A percentile compares a stretch with the other conserved stretches of the same genome.
Evolutionary conservation across 2,113 vertebrate genomes (phyloP).

Genomic region (Lamprotornis superbus): DNA sequence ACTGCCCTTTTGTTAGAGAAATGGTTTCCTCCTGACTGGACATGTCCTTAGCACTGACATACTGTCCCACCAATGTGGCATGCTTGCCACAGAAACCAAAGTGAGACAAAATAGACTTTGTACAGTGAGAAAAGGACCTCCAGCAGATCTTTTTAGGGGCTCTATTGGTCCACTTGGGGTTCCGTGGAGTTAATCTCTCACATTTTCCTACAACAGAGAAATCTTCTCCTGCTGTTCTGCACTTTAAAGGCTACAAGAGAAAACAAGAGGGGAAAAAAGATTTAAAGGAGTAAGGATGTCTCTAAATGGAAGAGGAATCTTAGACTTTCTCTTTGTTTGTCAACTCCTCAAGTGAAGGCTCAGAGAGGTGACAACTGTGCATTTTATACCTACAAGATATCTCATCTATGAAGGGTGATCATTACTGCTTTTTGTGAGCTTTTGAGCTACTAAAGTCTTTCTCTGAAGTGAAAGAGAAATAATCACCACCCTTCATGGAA

Average conservation of each 20-base stretch:
- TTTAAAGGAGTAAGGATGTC: neutral
- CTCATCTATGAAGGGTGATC: conserved; percentile 1
- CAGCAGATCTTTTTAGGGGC: neutral
- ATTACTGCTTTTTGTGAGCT: neutral
- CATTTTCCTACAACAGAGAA: neutral
- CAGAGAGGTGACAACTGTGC: neutral
- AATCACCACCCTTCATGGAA: conserved; percentile 19
- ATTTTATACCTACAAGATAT: neutral
- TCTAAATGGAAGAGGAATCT: neutral
- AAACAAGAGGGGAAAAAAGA: neutral
- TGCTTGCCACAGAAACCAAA: neutral
- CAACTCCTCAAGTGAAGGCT: neutral
- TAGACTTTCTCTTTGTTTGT: conserved; percentile 10
- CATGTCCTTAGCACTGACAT: neutral
- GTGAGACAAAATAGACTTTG: neutral
- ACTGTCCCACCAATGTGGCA: neutral
- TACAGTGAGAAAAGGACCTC: neutral
- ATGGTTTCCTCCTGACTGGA: neutral
- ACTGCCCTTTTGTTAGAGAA: neutral
- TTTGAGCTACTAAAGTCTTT: conserved; percentile 14
- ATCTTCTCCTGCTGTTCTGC: neutral
- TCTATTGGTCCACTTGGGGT: neutral
- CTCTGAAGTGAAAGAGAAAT: conserved; percentile 42
- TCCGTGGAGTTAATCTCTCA: neutral
- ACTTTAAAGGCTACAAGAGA: neutral